These are phyloP conservation scores for Sussaba pulchella DNA, from an alignment of 2,888 invertebrate genomes.

Conservation along the genomic window DNA sequence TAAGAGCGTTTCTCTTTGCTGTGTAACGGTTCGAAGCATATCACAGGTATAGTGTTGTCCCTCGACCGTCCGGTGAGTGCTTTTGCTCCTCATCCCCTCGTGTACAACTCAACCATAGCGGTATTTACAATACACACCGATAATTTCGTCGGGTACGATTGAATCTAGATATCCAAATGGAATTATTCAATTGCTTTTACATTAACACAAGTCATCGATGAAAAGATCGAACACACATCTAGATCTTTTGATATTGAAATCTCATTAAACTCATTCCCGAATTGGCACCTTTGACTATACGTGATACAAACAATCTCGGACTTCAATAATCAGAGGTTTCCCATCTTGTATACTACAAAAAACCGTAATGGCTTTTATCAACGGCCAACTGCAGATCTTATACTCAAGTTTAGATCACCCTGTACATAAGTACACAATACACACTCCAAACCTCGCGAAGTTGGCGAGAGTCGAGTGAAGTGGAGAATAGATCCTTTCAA, in stretches of 20 bases:
- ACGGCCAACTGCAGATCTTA: not conserved
- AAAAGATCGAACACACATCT: too few relatives aligned
- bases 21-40: conserved; percentile 62
- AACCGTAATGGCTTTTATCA: not conserved
- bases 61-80: conserved; percentile 67
- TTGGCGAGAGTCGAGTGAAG: conserved; percentile 47
- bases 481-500: conserved; percentile 64
- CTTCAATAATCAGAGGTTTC: not conserved
- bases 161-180: not conserved
- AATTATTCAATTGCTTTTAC: not conserved
- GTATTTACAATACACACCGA: too few relatives aligned
- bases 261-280: not conserved
- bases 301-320: not conserved
- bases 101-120: conserved; percentile 63
- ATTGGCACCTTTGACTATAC: not conserved
- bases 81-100: conserved; percentile 65
- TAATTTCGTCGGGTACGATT: not conserved
- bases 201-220: not conserved
- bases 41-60: conserved; percentile 57
- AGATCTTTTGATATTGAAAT: not conserved
- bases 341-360: not conserved
- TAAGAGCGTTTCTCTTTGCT: conserved; percentile 63
- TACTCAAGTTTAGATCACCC: not conserved
- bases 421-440: not conserved
- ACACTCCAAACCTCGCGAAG: conserved; percentile 10